Conservation (phyloP, 2,797 vertebrate species). For the Argentina silus region DNA sequence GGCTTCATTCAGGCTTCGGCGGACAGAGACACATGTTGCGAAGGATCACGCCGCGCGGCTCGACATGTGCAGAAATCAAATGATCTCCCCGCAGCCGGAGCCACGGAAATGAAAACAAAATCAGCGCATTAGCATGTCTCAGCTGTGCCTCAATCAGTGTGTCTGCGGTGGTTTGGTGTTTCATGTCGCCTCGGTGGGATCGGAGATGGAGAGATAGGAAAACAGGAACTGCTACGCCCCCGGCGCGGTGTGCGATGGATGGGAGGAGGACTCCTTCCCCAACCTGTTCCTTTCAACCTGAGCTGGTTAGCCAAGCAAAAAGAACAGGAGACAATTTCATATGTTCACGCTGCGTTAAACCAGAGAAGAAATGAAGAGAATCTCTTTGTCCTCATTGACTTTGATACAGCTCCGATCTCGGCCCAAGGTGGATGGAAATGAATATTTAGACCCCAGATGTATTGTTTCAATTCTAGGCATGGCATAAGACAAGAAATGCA, state of each 20-base stretch:
- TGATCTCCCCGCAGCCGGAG: conserved; percentile 72
- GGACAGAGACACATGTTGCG: conserved; percentile 72
- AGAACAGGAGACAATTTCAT: conserved; percentile 56
- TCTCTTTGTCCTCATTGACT: conserved; percentile 32
- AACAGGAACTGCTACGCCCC: conserved; percentile 55
- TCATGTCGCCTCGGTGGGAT: conserved; percentile 65
- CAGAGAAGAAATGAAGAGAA: neutral
- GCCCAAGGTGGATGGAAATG: conserved; percentile 42
- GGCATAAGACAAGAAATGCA: neutral
- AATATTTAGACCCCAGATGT: conserved; percentile 24
- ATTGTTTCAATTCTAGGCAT: conserved; percentile 33
- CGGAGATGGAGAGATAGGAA: conserved; percentile 56
- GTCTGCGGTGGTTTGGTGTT: conserved; percentile 58
- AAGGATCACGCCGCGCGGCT: conserved; percentile 68
- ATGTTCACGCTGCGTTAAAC: conserved; percentile 11
- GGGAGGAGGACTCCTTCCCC: conserved; percentile 37
- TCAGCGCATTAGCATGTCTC: conserved; percentile 78
- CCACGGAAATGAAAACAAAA: conserved; percentile 72
- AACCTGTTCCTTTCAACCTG: conserved; percentile 52
- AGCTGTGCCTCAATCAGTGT: conserved; percentile 73
- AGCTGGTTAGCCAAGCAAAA: conserved; percentile 63
- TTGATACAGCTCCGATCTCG: conserved; percentile 41
- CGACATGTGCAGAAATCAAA: conserved; percentile 76
- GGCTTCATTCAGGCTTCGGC: conserved; percentile 62
- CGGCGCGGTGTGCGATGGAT: too few species aligned